Percentiles rank a stretch among this genome's conserved stretches.
Evolutionary conservation across 1,140 invertebrate genomes (phyloP).

Genomic region (Eriocheir sinensis): DNA sequence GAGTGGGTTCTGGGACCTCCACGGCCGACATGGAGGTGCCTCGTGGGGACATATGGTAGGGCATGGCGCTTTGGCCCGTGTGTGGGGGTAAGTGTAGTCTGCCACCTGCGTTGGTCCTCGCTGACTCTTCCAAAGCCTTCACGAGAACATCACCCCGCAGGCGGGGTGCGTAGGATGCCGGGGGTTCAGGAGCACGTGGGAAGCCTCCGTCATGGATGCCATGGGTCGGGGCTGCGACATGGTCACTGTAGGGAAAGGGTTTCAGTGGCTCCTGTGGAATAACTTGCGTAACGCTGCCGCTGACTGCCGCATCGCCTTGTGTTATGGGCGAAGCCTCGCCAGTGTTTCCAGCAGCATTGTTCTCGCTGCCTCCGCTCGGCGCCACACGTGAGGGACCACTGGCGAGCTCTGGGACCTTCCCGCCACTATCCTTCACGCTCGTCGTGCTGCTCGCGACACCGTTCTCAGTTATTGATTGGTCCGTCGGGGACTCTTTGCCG

Average conservation of each 20-base stretch:
- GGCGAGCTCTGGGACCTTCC: conserved; percentile 41
- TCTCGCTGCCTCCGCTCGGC: conserved; percentile 51
- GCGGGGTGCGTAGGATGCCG: background rate
- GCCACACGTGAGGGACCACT: conserved; percentile 55
- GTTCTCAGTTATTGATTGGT: conserved; percentile 73
- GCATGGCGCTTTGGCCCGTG: conserved; percentile 44
- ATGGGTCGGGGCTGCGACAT: background rate
- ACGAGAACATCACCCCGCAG: conserved; percentile 64
- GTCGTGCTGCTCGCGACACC: conserved; percentile 57
- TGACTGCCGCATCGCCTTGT: background rate
- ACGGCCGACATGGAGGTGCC: conserved; percentile 61
- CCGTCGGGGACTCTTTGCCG: conserved; percentile 32
- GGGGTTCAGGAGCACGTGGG: background rate
- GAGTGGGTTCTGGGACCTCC: conserved; percentile 64
- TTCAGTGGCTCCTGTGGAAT: background rate
- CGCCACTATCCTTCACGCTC: conserved; percentile 67
- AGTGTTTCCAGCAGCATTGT: background rate
- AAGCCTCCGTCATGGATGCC: background rate
- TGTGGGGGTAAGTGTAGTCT: background rate
- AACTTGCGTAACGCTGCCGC: conserved; percentile 14
- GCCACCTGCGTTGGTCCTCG: conserved; percentile 60
- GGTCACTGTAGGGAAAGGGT: background rate
- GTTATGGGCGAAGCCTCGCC: background rate
- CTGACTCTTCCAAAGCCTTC: conserved; percentile 63
- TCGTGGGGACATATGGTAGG: conserved; percentile 56